Evolutionary conservation across 2,113 vertebrate genomes (phyloP).

Genomic region (Nibea albiflora): DNA sequence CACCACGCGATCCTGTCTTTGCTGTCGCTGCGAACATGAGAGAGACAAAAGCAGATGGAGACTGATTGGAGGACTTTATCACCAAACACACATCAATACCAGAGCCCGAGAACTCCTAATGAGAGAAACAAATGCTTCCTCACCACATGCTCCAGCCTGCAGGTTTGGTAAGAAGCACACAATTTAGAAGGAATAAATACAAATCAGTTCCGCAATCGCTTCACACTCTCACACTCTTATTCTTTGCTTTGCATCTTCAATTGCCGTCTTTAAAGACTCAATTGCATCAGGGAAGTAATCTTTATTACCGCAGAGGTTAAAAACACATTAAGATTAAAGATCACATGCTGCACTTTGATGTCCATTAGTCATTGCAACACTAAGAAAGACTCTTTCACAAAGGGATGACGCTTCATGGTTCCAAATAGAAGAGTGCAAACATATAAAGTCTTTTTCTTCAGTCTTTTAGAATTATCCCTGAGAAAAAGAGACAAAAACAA

Average conservation of each 20-base stretch:
- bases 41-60: conserved; percentile 47
- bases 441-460: background rate
- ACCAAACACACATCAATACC: conserved; percentile 50
- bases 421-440: background rate
- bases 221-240: conserved; percentile 12
- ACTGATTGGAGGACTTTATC: conserved; percentile 44
- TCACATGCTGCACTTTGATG: background rate
- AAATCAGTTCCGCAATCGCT: background rate
- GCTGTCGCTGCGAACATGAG: background rate
- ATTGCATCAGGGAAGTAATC: background rate
- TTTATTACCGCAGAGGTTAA: conserved; percentile 1
- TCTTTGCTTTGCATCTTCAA: background rate
- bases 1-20: conserved; percentile 8
- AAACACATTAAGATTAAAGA: background rate
- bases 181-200: conserved; percentile 1
- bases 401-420: background rate
- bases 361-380: background rate
- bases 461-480: no score
- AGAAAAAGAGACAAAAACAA: no score
- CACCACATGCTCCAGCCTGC: conserved; percentile 14
- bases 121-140: conserved; percentile 43
- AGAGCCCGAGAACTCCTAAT: conserved; percentile 23
- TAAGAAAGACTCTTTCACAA: background rate
- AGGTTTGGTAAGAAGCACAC: conserved; percentile 11
- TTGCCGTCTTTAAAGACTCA: background rate